Conservation (phyloP, 1,140 invertebrate genomes). For the Phortica variegata region DNA sequence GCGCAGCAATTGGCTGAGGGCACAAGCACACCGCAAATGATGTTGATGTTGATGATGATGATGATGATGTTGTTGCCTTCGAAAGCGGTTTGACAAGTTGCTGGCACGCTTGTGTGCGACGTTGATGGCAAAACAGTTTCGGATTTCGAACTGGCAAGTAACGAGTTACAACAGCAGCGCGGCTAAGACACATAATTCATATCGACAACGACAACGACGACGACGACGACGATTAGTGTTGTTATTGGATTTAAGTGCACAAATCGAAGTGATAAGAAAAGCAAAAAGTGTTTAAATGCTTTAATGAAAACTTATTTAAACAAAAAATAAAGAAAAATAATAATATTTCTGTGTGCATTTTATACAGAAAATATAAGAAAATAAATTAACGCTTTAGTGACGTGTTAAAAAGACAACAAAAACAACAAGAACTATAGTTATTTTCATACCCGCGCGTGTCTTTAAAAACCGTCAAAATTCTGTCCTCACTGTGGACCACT, state of each 20-base stretch:
- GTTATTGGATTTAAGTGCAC: neutral
- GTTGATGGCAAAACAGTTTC: slow-evolving; percentile 41
- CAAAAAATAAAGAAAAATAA: no score
- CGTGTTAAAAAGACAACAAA: slow-evolving; percentile 1
- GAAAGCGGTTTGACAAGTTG: slow-evolving; percentile 25
- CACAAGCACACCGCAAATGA: neutral
- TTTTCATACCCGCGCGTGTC: slow-evolving; percentile 8
- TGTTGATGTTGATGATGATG: slow-evolving; percentile 3
- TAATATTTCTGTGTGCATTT: slow-evolving; percentile 2
- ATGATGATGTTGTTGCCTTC: slow-evolving; percentile 6
- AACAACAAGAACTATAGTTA: slow-evolving; percentile 1
- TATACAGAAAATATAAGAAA: slow-evolving; percentile 8
- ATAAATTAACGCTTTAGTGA: slow-evolving; percentile 6
- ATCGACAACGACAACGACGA: no score
- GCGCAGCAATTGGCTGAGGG: slow-evolving; percentile 18
- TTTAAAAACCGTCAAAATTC: slow-evolving; percentile 43
- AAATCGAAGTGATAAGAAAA: no score
- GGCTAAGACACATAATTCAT: neutral
- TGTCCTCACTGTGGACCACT: slow-evolving; percentile 54
- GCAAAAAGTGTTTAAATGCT: no score
- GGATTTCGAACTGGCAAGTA: slow-evolving; percentile 49
- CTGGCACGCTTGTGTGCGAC: slow-evolving; percentile 22
- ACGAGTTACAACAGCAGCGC: slow-evolving; percentile 23
- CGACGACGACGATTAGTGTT: neutral
- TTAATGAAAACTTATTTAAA: no score